Conservation (phyloP, 2,797 vertebrate species). For the Acestrorhynchus altus region DNA sequence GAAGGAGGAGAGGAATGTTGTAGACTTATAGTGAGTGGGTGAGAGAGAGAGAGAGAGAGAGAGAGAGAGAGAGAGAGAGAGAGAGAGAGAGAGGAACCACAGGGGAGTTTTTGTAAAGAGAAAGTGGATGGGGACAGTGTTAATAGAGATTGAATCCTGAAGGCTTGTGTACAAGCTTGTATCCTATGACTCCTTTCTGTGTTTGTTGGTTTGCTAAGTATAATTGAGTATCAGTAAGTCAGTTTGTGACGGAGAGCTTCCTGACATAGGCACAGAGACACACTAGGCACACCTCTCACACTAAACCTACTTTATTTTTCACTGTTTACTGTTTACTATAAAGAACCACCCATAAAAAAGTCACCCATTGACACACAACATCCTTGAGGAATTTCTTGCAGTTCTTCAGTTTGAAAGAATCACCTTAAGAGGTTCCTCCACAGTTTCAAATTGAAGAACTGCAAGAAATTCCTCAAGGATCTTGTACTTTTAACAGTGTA, state of each 20-base stretch:
- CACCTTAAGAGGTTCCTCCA: too few relatives aligned
- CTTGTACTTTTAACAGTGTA: too few relatives aligned
- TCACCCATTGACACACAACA: too few relatives aligned
- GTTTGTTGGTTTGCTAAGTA: slow-evolving; percentile 11
- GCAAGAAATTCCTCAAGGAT: too few relatives aligned
- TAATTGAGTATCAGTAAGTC: not conserved
- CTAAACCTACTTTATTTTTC: too few relatives aligned
- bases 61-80: slow-evolving; percentile 2
- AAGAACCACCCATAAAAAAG: too few relatives aligned
- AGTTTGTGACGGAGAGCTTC: not conserved
- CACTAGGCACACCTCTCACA: too few relatives aligned
- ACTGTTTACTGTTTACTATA: too few relatives aligned
- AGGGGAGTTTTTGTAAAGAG: slow-evolving; percentile 14
- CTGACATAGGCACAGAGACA: not conserved
- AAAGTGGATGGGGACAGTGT: not conserved
- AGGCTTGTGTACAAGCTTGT: not conserved
- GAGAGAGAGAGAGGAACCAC: not conserved
- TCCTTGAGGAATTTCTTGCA: too few relatives aligned
- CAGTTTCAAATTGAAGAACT: too few relatives aligned
- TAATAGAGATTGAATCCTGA: not conserved
- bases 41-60: not conserved
- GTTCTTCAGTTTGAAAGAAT: too few relatives aligned
- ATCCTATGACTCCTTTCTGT: not conserved
- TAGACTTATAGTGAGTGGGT: not conserved
- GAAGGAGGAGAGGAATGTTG: too few relatives aligned